Evolutionary conservation across 2,888 invertebrate species (phyloP), one percentile per base, ranked within the genome.

Genomic region (Conistra vaccinii): DNA sequence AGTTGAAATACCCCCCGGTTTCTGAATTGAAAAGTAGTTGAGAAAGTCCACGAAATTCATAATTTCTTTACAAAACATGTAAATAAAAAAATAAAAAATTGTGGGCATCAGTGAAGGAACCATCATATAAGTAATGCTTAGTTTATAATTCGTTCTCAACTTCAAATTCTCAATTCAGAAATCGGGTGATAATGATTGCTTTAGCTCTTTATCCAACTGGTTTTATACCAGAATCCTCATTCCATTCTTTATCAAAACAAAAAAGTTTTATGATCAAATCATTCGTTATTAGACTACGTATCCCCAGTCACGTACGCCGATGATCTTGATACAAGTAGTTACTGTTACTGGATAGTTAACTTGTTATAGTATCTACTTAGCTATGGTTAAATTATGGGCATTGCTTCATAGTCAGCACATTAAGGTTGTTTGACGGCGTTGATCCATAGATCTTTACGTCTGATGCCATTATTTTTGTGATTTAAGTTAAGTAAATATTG

Each of bases 221-320:
- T 51, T 73, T 51, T 1, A 20, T n/a, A 26, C 57, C n/a, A n/a
- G n/a, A n/a, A 14, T 32, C 48, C 20, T 20, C 14, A 58, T 76
- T 26, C 9, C 12, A 42, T 75, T 66, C 29, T 39, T 1, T 1
- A 32, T 42, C 23, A 45, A 35, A 68, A 51, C 12, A 23, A 51
- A 53, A 23, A 20, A 39, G 39, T 20, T 65, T n/a, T 66, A 53
- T 10, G 6, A 17, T 17, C 10, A 32, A 23, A 67, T 51, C 3
- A 60, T 42, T 51, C 20, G 17, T 12, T 51, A 51, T 60, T 26
- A 29, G 57, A 26, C 51, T 80, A 77, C 80, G 80, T 14, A 57
- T 26, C 1, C 10, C 4, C 9, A 51, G 76, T 77, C 76, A 77
- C 80, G 76, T 77, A 80, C 42, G 76, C 72, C 62, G 10, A 10